Evolutionary conservation across 1,140 invertebrate species (phyloP).

Genomic region (Thrips palmi): DNA sequence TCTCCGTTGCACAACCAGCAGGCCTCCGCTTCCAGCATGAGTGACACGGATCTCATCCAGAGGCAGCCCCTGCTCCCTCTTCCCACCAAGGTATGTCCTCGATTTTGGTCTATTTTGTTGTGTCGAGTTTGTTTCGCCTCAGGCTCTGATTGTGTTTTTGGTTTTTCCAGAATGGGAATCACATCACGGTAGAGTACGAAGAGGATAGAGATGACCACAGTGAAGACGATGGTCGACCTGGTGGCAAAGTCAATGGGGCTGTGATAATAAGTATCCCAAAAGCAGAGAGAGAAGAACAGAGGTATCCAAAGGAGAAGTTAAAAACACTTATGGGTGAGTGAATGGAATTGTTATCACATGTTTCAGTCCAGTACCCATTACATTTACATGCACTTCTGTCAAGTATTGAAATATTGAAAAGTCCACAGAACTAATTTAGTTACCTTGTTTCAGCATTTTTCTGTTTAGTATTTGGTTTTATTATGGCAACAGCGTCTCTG

Average conservation of each 20-base stretch:
- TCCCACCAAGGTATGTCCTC: constrained; percentile 4
- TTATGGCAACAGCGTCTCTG: constrained; percentile 45
- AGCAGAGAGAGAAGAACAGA: constrained; percentile 35
- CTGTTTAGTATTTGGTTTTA: constrained; percentile 37
- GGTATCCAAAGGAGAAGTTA: constrained; percentile 49
- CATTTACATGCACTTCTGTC: constrained; percentile 2
- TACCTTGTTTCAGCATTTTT: constrained; percentile 32
- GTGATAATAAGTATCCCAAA: constrained; percentile 35
- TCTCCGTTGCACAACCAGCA: constrained; percentile 22
- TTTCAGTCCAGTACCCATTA: constrained; percentile 3
- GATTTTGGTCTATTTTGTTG: background rate
- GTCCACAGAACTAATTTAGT: constrained; percentile 8
- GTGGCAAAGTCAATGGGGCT: constrained; percentile 24
- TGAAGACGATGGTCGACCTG: constrained; percentile 22
- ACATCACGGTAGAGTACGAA: constrained; percentile 24
- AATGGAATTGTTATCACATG: background rate
- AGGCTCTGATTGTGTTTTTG: constrained; percentile 1
- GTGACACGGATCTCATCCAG: constrained; percentile 26
- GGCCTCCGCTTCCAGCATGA: constrained; percentile 10
- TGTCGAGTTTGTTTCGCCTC: background rate
- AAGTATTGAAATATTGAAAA: constrained; percentile 1
- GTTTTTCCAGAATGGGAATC: constrained; percentile 14
- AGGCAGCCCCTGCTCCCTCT: constrained; percentile 27
- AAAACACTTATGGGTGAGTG: constrained; percentile 43
- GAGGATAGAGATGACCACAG: constrained; percentile 27